Evolutionary conservation across 2,797 vertebrate genomes (phyloP).

Genomic region (Rhinogobio ventralis): DNA sequence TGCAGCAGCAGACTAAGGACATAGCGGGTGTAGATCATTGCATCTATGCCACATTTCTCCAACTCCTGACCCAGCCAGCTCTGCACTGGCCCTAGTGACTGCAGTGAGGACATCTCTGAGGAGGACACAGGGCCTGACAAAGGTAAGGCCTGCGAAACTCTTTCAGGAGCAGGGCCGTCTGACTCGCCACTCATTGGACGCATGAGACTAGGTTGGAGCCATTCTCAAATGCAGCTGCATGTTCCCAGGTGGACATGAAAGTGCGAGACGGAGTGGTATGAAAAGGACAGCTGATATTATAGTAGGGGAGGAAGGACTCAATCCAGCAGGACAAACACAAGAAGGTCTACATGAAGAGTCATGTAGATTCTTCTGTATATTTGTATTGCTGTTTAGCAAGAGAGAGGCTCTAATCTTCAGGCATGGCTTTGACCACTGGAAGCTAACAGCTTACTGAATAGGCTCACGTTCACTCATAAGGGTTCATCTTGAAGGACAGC

Average conservation of each 20-base stretch:
- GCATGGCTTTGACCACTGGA: slow-evolving; percentile 85
- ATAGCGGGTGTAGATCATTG: slow-evolving; percentile 98
- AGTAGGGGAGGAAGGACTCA: slow-evolving; percentile 77
- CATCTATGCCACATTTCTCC: slow-evolving; percentile 99
- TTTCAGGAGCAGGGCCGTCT: slow-evolving; percentile 92
- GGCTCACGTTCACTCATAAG: slow-evolving; percentile 79
- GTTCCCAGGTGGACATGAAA: slow-evolving; percentile 72
- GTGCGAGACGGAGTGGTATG: slow-evolving; percentile 64
- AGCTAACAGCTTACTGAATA: slow-evolving; percentile 83
- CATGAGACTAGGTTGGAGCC: slow-evolving; percentile 93
- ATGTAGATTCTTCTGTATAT: slow-evolving; percentile 77
- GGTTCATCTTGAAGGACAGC: slow-evolving; percentile 88
- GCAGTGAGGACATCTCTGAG: slow-evolving; percentile 97
- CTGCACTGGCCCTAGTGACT: slow-evolving; percentile 97
- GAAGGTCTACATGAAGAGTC: slow-evolving; percentile 87
- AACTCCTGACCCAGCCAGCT: slow-evolving; percentile 99
- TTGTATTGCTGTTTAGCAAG: slow-evolving; percentile 86
- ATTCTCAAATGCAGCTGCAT: slow-evolving; percentile 87
- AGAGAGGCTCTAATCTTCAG: slow-evolving; percentile 84
- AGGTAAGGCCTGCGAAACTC: slow-evolving; percentile 86
- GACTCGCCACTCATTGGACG: slow-evolving; percentile 90
- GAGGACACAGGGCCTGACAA: slow-evolving; percentile 82
- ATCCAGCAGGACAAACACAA: slow-evolving; percentile 84
- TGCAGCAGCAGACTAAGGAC: slow-evolving; percentile 99
- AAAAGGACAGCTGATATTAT: slow-evolving; percentile 74